phyloP scores from a whole-genome alignment of 1,140 invertebrate species.

The Hydropsyche tenuis region DNA sequence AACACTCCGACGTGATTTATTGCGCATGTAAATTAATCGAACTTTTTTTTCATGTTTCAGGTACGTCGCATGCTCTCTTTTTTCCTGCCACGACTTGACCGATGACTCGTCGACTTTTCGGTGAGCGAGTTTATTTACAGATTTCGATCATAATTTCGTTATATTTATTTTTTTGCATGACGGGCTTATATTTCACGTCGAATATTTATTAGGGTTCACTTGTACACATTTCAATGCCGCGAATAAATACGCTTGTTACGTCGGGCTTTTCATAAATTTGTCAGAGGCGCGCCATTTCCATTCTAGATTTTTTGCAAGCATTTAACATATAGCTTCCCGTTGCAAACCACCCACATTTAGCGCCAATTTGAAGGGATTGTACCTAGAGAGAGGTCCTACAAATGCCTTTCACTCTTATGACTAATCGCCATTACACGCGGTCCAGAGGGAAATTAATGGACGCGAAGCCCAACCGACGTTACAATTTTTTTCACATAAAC shows the following conservation, averaged over 20 bases:
- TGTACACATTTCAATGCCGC: constrained; percentile 14
- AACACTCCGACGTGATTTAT: neutral
- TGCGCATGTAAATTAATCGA: neutral
- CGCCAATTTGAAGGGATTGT: constrained; percentile 21
- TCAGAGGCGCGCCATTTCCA: neutral
- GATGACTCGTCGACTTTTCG: too few species aligned
- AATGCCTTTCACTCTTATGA: constrained; percentile 36
- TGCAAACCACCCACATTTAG: constrained; percentile 27
- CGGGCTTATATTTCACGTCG: neutral
- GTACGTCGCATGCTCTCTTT: too few species aligned
- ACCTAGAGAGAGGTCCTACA: constrained; percentile 23
- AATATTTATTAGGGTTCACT: constrained; percentile 28
- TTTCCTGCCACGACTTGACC: too few species aligned
- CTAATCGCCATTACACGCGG: constrained; percentile 43
- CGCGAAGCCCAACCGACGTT: neutral
- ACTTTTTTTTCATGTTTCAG: neutral
- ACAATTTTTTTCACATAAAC: constrained; percentile 18
- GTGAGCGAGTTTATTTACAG: too few species aligned
- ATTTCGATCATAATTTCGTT: too few species aligned
- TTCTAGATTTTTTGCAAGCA: constrained; percentile 2
- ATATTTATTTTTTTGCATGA: too few species aligned
- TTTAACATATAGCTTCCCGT: constrained; percentile 1
- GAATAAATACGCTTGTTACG: constrained; percentile 22
- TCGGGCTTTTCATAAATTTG: constrained; percentile 3
- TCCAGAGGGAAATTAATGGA: constrained; percentile 43